Conservation (phyloP, 92 coral and sea anemone species). For the Pocillopora grandis region DNA sequence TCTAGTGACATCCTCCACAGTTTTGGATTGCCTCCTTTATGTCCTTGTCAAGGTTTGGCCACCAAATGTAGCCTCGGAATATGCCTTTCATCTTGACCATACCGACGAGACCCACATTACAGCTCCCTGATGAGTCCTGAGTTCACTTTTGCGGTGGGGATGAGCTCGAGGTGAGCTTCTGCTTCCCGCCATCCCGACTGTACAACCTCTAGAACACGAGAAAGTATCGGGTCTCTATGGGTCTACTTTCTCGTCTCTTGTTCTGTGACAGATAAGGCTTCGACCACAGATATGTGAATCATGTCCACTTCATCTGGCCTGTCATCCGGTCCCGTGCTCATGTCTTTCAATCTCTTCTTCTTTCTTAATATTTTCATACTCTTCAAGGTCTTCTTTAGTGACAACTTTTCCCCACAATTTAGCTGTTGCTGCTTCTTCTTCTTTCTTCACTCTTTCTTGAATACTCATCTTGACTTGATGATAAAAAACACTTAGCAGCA, state of each 20-base stretch:
- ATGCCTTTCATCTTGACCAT: conserved; percentile 61
- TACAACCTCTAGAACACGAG: too few species aligned
- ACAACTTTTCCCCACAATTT: too few species aligned
- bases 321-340: not conserved
- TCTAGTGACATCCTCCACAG: conserved; percentile 40
- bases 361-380: too few species aligned
- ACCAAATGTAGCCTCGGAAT: conserved; percentile 49
- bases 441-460: too few species aligned
- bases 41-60: conserved; percentile 50
- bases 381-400: too few species aligned
- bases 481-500: too few species aligned
- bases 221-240: conserved; percentile 33
- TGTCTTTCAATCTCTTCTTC: too few species aligned
- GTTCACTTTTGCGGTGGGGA: conserved; percentile 18
- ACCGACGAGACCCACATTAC: conserved; percentile 59
- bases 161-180: conserved; percentile 4
- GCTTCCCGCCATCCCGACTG: too few species aligned
- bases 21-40: not conserved
- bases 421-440: too few species aligned
- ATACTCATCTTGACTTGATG: too few species aligned
- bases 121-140: conserved; percentile 7
- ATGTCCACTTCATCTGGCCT: conserved; percentile 20
- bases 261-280: conserved; percentile 48
- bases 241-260: conserved; percentile 41
- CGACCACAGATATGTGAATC: not conserved